Evolutionary conservation across 1,140 invertebrate species (phyloP), one percentile per base, ranked within the genome.

Genomic region (Phymorhynchus buccinoides): DNA sequence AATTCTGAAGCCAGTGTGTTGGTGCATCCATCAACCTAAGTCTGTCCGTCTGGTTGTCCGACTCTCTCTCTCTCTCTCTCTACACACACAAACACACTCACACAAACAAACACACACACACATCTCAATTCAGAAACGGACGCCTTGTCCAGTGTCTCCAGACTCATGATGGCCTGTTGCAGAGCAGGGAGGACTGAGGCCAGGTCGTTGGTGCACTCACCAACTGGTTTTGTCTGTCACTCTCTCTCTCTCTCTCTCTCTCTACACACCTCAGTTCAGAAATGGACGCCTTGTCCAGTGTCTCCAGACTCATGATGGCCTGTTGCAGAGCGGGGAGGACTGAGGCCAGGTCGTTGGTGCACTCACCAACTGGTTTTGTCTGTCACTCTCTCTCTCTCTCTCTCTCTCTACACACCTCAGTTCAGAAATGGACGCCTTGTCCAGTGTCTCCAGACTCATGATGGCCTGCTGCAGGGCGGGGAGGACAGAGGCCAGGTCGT

Each of bases 401-500:
- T n/a, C n/a, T n/a, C n/a, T n/a, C n/a, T n/a, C 12, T 35, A 79
- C 77, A 80, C 30, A 88, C 86, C 86, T 88, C 3, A 98, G 92
- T 93, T 98, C 97, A 90, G 97, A 96, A 42, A 98, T 97, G 87
- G 98, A 97, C 39, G 95, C 96, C 92, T 98, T 98, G 89, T 97
- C 97, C 0, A 98, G 93, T 1, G 96, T 94, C 90, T 97, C 96
- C 0, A 98, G 93, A 0, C 97, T 96, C 87, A 96, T 96, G 82
- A 96, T 95, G 0, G 97, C 96, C 37, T 96, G 96, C 86, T 97
- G 95, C 88, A 98, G 94, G 0, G 96, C 96, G 2, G 97, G 97
- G 92, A 97, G 86, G 0, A 93, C 93, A 66, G 91, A 92, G 1
- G 89, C 89, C 39, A 94, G 88, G 86, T 93, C 93, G 84, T 85